Base-by-base conservation (phyloP, 2,888 invertebrate genomes). In the Venusia cambrica region DNA sequence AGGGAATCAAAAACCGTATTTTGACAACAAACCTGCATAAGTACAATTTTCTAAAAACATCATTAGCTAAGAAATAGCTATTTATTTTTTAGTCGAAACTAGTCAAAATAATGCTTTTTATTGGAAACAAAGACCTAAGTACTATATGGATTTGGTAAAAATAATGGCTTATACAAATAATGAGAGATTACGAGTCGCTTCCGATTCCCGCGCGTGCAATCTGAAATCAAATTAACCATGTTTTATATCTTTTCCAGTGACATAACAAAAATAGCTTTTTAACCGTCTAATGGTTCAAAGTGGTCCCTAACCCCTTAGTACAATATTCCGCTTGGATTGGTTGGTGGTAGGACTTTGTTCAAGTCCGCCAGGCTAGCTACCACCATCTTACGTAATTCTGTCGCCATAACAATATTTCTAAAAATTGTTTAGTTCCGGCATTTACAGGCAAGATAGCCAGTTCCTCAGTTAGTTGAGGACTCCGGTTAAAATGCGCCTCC, bases 71-170 rank as follows among this genome's bases (percentile, higher is more conserved):
- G 8, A 26, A 10, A 15, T 3, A 8, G 8, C 2, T 43, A 48
- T 41, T 41, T 48, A 36, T 37, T 28, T 29, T 14, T 28, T 7
- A 24, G 18, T 25, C 12, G 16, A 21, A 10, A 55, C 64, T 62
- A 68, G 69, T 68, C 69, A 66, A 70, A 74, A 68, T 60, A 67
- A n/a, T 45, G 47, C 54, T 51, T 58, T 51, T 48, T 22, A 33
- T 41, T n/a, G n/a, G 35, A 28, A 46, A 53, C 45, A 48, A 51
- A 46, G 62, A 58, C 53, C 62, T 70, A 68, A 68, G 29, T 25
- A 36, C 57, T 74, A 71, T 51, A 56, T 42, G 51, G 56, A 68
- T 77, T 79, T 81, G 77, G 80, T 77, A 73, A 52, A 61, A 73
- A 70, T 66, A 50, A 65, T 70, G 55, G 54, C 75, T 79, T 78